Base-by-base conservation (phyloP, 2,888 invertebrate species). In the Magallana nippona region DNA sequence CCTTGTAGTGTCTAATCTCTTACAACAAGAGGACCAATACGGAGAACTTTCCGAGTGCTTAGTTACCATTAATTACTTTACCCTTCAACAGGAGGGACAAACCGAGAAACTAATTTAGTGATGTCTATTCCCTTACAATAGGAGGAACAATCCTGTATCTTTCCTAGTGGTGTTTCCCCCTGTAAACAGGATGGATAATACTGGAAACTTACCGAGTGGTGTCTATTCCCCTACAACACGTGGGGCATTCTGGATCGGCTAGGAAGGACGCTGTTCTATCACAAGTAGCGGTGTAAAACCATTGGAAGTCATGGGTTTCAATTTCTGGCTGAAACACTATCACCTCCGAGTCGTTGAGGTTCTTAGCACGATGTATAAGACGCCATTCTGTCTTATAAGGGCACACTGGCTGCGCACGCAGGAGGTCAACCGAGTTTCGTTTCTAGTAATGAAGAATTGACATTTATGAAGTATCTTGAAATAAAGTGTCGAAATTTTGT, bases 261-360 rank as follows among this genome's bases (percentile, higher is more conserved):
- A 60, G 44, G 22, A 78, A 32, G 44, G 86, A 77, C 1, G 81
- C n/a, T 8, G 87, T 84, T 19, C 83, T 58, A 84, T 91, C 87
- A 85, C 93, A 93, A 10, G 88, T 88, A n/a, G 91, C 91, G 10
- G 91, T 91, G 86, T 92, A 92, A 87, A 93, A 93, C 92, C 92
- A 92, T 85, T 93, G 93, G 60, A 87, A 89, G 1, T 89, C 88
- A 10, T 88, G 85, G 58, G 57, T 79, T 56, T 86, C 85, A 17
- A 87, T 86, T 2, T 60, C 79, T 10, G 92, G 92, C 86, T 92
- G 86, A 85, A 88, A 91, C 10, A 93, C 90, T 80, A 90, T 88
- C 22, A 92, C 93, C 55, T 85, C 84, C 11, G 91, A 90, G 86
- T 91, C 90, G 86, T 93, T 92, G 79, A 92, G 91, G 83, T 92